A percentile compares a stretch with the other conserved stretches of the same genome.
These are phyloP conservation scores for Cydia strobilella DNA, from an alignment of 1,140 invertebrate species.

Conservation along the genomic window DNA sequence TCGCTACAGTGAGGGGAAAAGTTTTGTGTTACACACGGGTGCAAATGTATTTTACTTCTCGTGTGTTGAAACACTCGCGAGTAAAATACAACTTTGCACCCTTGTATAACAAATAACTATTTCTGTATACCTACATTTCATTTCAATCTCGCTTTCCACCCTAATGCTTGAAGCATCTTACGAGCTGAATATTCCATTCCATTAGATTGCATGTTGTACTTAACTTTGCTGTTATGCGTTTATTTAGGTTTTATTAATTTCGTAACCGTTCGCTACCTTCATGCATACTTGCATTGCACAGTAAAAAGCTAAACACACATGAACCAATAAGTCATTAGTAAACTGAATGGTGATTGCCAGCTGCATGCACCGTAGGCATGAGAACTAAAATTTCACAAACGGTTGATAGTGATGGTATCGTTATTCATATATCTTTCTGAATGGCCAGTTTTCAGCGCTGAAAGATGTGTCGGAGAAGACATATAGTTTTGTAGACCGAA, in stretches of 20 bases:
- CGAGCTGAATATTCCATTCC: background rate
- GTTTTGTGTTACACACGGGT: too few relatives aligned
- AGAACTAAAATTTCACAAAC: background rate
- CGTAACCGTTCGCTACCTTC: background rate
- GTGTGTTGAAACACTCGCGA: too few relatives aligned
- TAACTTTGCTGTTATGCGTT: background rate
- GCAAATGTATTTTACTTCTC: too few relatives aligned
- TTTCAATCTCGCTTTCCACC: background rate
- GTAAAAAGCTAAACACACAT: background rate
- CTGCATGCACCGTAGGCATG: background rate
- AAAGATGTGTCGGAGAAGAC: constrained; percentile 82
- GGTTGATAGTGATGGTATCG: background rate
- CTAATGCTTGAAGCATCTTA: background rate
- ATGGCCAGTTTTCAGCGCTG: constrained; percentile 82
- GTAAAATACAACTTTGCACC: too few relatives aligned
- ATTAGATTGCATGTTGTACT: background rate
- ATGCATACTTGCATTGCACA: background rate
- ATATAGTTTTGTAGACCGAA: constrained; percentile 82
- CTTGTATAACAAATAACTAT: too few relatives aligned
- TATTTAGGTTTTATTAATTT: background rate
- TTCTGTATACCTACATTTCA: background rate
- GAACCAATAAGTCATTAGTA: background rate
- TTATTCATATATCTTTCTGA: constrained; percentile 29
- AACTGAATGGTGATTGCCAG: constrained; percentile 2
- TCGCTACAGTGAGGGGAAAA: too few relatives aligned